Percentiles rank a stretch among this genome's conserved stretches.
Evolutionary conservation across 2,113 vertebrate genomes (phyloP).

Genomic region (Otis tarda): DNA sequence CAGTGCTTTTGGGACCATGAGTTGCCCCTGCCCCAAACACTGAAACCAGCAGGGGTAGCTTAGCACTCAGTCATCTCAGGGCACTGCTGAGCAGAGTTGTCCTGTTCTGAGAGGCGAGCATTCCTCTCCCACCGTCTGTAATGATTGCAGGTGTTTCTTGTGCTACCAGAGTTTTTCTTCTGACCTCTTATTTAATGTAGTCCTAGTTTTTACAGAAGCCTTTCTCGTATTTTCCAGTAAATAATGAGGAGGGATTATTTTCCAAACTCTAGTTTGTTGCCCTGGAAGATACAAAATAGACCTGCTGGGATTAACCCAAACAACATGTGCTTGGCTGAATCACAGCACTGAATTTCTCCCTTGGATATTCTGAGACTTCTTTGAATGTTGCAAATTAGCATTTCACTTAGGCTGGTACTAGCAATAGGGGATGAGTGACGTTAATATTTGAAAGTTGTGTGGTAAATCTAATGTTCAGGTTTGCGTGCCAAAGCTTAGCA

Average conservation of each 20-base stretch:
- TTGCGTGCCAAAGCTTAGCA: background rate
- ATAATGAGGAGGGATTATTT: background rate
- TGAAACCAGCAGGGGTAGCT: background rate
- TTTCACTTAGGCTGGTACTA: background rate
- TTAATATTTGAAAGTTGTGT: background rate
- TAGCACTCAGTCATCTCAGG: background rate
- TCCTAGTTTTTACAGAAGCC: background rate
- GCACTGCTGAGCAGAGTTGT: background rate
- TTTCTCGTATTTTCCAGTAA: background rate
- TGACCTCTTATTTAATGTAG: background rate
- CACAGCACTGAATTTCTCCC: background rate
- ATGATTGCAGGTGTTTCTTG: background rate
- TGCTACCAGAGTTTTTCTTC: background rate
- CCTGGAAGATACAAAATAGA: background rate
- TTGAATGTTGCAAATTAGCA: background rate
- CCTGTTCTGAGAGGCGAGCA: background rate
- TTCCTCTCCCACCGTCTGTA: background rate
- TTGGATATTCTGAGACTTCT: background rate
- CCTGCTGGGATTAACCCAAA: background rate
- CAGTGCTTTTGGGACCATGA: background rate
- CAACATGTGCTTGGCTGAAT: background rate
- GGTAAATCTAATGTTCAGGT: conserved; percentile 13
- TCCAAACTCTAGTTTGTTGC: background rate
- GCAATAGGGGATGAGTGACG: background rate
- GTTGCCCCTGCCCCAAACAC: background rate